Base-by-base conservation (phyloP, 2,797 vertebrate species). In the Spea hammondii region DNA sequence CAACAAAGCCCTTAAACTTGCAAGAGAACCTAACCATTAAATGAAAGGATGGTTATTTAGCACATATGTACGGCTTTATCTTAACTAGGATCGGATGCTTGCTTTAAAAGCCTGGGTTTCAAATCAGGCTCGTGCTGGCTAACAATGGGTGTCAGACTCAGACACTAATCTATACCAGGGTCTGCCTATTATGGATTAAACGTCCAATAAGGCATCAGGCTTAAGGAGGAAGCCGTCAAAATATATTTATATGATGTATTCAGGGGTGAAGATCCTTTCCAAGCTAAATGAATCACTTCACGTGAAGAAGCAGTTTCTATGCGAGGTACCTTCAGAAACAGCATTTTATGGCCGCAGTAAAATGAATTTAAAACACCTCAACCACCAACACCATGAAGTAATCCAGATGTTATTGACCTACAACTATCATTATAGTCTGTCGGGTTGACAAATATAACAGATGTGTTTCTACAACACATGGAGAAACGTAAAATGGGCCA, bases 121-220 rank as follows among this genome's bases (percentile, higher is more conserved):
- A 45, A 73, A 8, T 17, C 17, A 69, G 65, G 4, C 65, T 74
- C 9, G 68, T 62, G 59, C 57, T 66, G 60, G 67, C 72, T 76
- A 66, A 80, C 62, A 80, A 71, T 70, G 73, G 54, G 66, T 71
- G 66, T 70, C 73, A 71, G 67, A 71, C 51, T 57, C 47, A 59
- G 54, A 75, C 72, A 76, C 73, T 67, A 76, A 80, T 80, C 79
- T 66, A 80, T 76, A 80, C 68, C 74, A 71, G 60, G 73, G 51
- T 65, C 79, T 66, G 67, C 73, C 79, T 54, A 71, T 65, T 80
- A 80, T 80, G 45, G 79, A 80, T 76, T 80, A 80, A 57, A 51
- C 76, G 79, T 79, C 78, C 57, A 70, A 70, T 53, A 32, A 79
- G 57, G 70, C 72, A 44, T 76, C 67, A 72, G 67, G 59, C 60